Evolutionary conservation across 2,888 invertebrate species (phyloP).

Genomic region (Yponomeuta malinellus): DNA sequence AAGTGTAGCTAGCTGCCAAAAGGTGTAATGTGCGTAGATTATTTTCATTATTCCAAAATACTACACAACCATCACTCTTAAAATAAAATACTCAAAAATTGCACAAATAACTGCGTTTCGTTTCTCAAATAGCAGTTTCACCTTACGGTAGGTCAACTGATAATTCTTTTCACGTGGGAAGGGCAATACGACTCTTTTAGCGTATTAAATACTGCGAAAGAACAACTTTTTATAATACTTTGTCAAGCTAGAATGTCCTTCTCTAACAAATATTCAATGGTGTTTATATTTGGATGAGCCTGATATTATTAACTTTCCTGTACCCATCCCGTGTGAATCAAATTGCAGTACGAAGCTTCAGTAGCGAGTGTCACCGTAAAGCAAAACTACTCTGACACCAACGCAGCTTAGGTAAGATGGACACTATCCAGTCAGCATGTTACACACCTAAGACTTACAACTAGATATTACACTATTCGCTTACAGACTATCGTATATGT

Average conservation of each 20-base stretch:
- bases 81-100: conserved; percentile 47
- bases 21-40: conserved; percentile 32
- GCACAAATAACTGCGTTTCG: conserved; percentile 40
- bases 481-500: conserved; percentile 70
- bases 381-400: background rate
- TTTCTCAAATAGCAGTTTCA: background rate
- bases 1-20: conserved; percentile 1
- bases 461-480: conserved; percentile 50
- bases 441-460: conserved; percentile 64
- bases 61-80: conserved; percentile 50
- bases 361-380: background rate
- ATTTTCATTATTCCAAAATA: background rate
- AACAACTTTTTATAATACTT: no score
- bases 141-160: background rate
- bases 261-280: no score
- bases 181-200: no score
- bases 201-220: no score
- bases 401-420: conserved; percentile 8
- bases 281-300: no score
- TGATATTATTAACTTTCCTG: no score
- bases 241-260: no score
- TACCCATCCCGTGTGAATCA: no score
- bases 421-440: conserved; percentile 28
- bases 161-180: no score
- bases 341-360: background rate